A percentile compares a stretch with the other conserved stretches of the same genome.
phyloP scores from a whole-genome alignment of 2,888 invertebrate species.

The Parelbella ahira region DNA sequence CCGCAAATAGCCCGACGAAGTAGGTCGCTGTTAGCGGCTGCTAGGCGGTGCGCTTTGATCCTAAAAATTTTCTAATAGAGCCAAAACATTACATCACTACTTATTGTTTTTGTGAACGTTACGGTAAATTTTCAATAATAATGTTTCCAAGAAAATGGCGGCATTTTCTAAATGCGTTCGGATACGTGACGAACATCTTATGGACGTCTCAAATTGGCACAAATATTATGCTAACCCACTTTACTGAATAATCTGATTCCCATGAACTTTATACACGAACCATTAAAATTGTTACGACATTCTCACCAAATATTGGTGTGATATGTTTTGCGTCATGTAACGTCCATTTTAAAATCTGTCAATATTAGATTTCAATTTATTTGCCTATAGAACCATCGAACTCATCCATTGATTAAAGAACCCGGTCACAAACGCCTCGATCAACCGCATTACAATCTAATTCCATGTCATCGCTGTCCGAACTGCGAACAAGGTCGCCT shows the following conservation, averaged over 20 bases:
- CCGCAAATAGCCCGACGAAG: slow-evolving; percentile 24
- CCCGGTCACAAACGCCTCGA: no score
- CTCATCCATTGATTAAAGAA: no score
- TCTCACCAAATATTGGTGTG: slow-evolving; percentile 4
- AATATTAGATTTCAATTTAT: no score
- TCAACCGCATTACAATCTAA: not conserved
- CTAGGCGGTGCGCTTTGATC: slow-evolving; percentile 21
- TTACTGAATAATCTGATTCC: no score
- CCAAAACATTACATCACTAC: slow-evolving; percentile 19
- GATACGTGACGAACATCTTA: no score
- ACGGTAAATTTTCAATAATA: slow-evolving; percentile 9
- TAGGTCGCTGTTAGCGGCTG: slow-evolving; percentile 23
- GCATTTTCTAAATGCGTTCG: slow-evolving; percentile 11
- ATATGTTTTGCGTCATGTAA: no score
- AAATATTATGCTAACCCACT: no score
- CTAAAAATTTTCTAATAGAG: slow-evolving; percentile 19
- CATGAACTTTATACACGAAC: no score
- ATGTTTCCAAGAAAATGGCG: slow-evolving; percentile 15
- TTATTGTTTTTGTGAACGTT: slow-evolving; percentile 19
- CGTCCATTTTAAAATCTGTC: no score
- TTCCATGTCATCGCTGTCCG: slow-evolving; percentile 1
- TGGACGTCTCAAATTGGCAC: no score
- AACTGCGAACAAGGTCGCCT: slow-evolving; percentile 5
- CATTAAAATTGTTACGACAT: slow-evolving; percentile 3
- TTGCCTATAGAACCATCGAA: no score